phyloP scores from a whole-genome alignment of 2,113 vertebrate genomes.

The Synchiropus splendidus region DNA sequence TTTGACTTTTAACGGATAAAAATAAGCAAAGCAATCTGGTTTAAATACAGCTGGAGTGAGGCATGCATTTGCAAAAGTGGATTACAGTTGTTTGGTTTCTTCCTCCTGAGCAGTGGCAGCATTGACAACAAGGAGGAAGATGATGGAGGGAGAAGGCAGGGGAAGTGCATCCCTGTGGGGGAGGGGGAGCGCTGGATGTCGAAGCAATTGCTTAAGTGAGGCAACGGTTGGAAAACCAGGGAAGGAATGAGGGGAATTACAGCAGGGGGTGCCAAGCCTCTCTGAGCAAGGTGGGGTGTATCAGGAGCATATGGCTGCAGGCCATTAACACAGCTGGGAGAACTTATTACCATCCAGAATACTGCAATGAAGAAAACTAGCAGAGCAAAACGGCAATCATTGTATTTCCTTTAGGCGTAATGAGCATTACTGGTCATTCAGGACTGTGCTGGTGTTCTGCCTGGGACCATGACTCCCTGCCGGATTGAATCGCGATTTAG shows the following conservation, averaged over 20 bases:
- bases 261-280: conserved; percentile 45
- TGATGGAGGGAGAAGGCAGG: conserved; percentile 37
- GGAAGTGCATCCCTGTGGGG: conserved; percentile 39
- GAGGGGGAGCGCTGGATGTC: conserved; percentile 47
- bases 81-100: conserved; percentile 29
- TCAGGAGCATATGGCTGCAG: conserved; percentile 50
- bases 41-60: conserved; percentile 27
- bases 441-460: not conserved
- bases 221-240: conserved; percentile 38
- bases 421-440: conserved; percentile 11
- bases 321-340: conserved; percentile 43
- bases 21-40: conserved; percentile 9
- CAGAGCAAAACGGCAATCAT: conserved; percentile 35
- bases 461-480: too few relatives aligned
- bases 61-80: conserved; percentile 28
- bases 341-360: conserved; percentile 37
- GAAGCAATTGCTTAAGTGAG: conserved; percentile 36
- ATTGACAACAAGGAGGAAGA: conserved; percentile 30
- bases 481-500: too few relatives aligned
- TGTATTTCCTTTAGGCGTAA: conserved; percentile 36
- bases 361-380: conserved; percentile 24
- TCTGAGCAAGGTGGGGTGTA: conserved; percentile 46
- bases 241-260: conserved; percentile 20
- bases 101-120: conserved; percentile 17
- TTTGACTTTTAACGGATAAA: conserved; percentile 42